A percentile compares a stretch with the other conserved stretches of the same genome.
phyloP scores from a whole-genome alignment of 2,113 vertebrate species.

The Alligator mississippiensis region DNA sequence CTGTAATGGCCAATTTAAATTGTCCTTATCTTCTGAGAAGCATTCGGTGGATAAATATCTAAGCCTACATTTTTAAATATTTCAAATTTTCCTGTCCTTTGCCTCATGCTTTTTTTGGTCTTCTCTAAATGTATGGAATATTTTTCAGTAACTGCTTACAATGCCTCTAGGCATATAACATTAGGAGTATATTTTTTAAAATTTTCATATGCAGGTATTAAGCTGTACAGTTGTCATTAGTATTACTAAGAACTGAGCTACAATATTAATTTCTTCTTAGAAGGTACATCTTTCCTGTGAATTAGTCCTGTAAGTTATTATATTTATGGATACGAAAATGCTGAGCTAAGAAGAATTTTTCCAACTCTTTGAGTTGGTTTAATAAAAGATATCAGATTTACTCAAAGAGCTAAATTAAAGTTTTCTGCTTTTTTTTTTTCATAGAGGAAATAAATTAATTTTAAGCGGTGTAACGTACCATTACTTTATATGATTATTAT shows the following conservation, averaged over 20 bases:
- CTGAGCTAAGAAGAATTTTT: neutral
- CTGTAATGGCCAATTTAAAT: neutral
- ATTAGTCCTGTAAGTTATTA: neutral
- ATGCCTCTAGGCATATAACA: slow-evolving; percentile 8
- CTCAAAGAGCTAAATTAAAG: neutral
- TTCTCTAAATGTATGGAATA: slow-evolving; percentile 50
- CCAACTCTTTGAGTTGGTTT: no score
- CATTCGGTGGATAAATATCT: slow-evolving; percentile 1
- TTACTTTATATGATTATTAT: neutral
- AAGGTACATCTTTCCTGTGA: neutral
- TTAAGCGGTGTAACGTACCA: neutral
- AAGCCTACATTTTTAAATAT: slow-evolving; percentile 44
- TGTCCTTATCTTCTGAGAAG: neutral
- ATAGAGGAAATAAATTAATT: neutral
- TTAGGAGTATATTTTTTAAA: neutral
- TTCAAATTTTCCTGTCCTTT: neutral
- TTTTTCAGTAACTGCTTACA: slow-evolving; percentile 37
- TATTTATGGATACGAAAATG: neutral
- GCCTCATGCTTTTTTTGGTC: slow-evolving; percentile 31
- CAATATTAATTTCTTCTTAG: neutral
- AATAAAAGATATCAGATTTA: no score
- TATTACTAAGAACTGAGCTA: neutral
- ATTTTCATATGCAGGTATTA: neutral
- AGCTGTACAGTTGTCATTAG: slow-evolving; percentile 10
- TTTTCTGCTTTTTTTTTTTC: slow-evolving; percentile 6